These are phyloP conservation scores for Simalia tracyae DNA, from an alignment of 2,797 vertebrate genomes.

Conservation along the genomic window DNA sequence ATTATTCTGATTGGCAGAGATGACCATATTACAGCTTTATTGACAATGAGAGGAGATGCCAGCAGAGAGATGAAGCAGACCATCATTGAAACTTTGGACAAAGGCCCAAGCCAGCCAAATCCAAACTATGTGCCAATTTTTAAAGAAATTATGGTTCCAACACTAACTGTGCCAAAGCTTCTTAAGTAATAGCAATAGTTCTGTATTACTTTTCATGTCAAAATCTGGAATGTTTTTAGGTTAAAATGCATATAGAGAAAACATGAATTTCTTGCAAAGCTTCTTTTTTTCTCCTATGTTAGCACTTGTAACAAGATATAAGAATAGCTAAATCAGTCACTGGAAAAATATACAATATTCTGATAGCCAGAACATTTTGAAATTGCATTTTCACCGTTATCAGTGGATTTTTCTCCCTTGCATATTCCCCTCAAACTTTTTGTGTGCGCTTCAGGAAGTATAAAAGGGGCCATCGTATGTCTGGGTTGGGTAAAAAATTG, in stretches of 20 bases:
- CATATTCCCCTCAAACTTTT: slow-evolving; percentile 42
- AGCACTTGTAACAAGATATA: slow-evolving; percentile 1
- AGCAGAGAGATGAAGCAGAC: slow-evolving; percentile 95
- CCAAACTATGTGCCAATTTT: slow-evolving; percentile 85
- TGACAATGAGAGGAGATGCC: slow-evolving; percentile 90
- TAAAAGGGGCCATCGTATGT: slow-evolving; percentile 42
- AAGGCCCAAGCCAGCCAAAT: slow-evolving; percentile 80
- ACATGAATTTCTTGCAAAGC: slow-evolving; percentile 14
- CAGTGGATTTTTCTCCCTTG: slow-evolving; percentile 30
- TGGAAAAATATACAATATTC: slow-evolving; percentile 30
- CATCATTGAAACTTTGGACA: slow-evolving; percentile 92
- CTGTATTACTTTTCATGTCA: slow-evolving; percentile 17
- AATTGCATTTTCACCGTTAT: slow-evolving; percentile 38
- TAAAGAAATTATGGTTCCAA: slow-evolving; percentile 88
- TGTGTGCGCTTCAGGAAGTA: slow-evolving; percentile 57
- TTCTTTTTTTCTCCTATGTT: not conserved
- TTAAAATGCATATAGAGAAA: not conserved
- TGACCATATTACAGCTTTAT: slow-evolving; percentile 90
- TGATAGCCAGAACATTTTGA: not conserved
- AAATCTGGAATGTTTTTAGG: slow-evolving; percentile 33
- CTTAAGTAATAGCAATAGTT: slow-evolving; percentile 79
- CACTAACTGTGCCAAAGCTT: slow-evolving; percentile 89
- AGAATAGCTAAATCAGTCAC: not conserved
- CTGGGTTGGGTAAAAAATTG: slow-evolving; percentile 22
- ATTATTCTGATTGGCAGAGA: slow-evolving; percentile 76